phyloP scores from a whole-genome alignment of 2,888 invertebrate genomes.

The Thumatha senex region DNA sequence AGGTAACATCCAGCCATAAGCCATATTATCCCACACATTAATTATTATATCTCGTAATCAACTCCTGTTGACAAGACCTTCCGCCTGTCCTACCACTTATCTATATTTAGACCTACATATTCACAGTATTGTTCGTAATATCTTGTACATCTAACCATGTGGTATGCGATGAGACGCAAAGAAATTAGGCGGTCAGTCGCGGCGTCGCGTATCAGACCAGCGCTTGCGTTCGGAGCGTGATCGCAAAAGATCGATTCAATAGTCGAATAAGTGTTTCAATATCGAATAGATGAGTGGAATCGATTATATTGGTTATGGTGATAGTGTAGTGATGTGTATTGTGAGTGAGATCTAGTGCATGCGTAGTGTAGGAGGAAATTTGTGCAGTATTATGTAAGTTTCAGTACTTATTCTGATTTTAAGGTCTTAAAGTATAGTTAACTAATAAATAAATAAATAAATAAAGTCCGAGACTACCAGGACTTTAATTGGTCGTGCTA shows the following conservation, averaged over 20 bases:
- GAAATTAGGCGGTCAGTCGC: slow-evolving; percentile 69
- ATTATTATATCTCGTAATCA: slow-evolving; percentile 30
- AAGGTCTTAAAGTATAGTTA: not conserved
- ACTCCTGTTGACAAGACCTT: slow-evolving; percentile 15
- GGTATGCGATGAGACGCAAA: slow-evolving; percentile 49
- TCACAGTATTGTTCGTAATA: slow-evolving; percentile 41
- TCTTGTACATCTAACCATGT: slow-evolving; percentile 47
- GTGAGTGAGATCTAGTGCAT: slow-evolving; percentile 6
- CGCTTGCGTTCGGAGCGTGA: slow-evolving; percentile 51
- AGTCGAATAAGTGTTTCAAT: slow-evolving; percentile 7
- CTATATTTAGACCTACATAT: slow-evolving; percentile 40
- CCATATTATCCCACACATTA: not conserved
- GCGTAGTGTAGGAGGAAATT: not conserved
- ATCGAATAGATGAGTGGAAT: slow-evolving; percentile 18
- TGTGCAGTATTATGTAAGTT: slow-evolving; percentile 33
- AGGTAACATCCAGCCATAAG: not conserved
- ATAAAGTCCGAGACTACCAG: too few relatives aligned
- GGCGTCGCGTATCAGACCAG: slow-evolving; percentile 60
- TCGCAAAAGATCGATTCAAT: slow-evolving; percentile 17
- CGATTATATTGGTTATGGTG: slow-evolving; percentile 9
- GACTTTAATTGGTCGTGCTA: too few relatives aligned
- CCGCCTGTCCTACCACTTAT: slow-evolving; percentile 28
- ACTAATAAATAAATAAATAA: too few relatives aligned
- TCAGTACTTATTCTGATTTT: not conserved
- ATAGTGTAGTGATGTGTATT: slow-evolving; percentile 24